Evolutionary conservation across 23 tunicate genomes (phyloP), one percentile per base, ranked within the genome.

Genomic region (Phallusia fumigata): DNA sequence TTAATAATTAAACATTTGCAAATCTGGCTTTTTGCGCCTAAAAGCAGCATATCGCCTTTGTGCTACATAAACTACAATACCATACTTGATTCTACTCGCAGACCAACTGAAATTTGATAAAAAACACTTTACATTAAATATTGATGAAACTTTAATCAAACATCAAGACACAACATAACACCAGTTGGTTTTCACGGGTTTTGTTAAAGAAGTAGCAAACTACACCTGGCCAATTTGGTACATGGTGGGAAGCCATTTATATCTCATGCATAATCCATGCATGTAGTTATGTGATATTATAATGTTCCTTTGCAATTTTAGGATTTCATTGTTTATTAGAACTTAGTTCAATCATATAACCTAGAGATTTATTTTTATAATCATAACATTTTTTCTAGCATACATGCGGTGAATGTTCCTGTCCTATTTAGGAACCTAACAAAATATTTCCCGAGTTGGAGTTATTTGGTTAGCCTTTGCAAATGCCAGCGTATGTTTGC

Each of bases 241-340:
- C 69, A 58, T 21, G 16, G 3, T 58, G 3, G 26, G 3, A 22
- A 21, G 69, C 11, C 69, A 58, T 58, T 58, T 24, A 58, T 58
- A 6, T 58, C 69, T 58, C 69, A 58, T 58, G 69, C 69, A 58
- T 58, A 58, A 58, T 21, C 69, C 16, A 58, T 58, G 69, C 69
- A 58, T 21, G 69, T 21, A 24, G 69, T 21, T 58, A 58, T 24
- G 69, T 24, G 69, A 58, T 58, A 58, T 24, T 16, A 58, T 58
- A 58, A 58, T 58, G 69, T 58, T 58, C 69, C 26, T 16, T 6
- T 40, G 47, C 47, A 40, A 40, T 40, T 40, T 40, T 40, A 40
- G 47, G 47, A 40, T 40, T 40, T 40, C 10, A 40, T 40, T 40
- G 47, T 40, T 5, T 40, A 3, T 40, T 40, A 40, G 10, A 40